Conservation (phyloP, 2,113 vertebrate genomes). For the Gallinago paraguaiae region DNA sequence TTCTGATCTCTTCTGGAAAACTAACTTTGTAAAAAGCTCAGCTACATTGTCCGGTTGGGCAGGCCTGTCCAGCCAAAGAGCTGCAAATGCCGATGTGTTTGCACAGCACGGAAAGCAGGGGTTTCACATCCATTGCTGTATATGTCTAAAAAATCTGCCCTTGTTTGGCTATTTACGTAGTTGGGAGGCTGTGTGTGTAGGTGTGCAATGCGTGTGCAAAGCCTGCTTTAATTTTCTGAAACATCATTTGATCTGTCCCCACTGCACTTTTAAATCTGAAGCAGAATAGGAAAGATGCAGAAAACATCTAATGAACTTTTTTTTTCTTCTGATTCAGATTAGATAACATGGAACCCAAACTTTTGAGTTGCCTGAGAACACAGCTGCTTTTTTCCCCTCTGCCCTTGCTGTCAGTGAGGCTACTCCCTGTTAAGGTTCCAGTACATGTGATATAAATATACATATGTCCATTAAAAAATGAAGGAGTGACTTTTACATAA, state of each 20-base stretch:
- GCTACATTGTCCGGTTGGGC: neutral
- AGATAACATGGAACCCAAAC: neutral
- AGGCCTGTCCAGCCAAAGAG: neutral
- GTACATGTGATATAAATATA: neutral
- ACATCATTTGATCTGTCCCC: neutral
- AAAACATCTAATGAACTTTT: neutral
- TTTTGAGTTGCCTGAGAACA: neutral
- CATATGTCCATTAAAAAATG: neutral
- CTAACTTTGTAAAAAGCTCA: slow-evolving; percentile 17
- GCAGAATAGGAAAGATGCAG: neutral
- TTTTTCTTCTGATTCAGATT: neutral
- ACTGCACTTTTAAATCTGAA: neutral
- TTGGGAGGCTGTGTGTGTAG: neutral
- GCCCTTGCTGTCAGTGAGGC: neutral
- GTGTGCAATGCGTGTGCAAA: neutral
- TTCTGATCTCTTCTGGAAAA: slow-evolving; percentile 53
- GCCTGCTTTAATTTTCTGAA: neutral
- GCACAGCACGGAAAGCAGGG: neutral
- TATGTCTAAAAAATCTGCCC: neutral
- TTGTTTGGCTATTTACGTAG: neutral
- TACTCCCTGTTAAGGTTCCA: neutral
- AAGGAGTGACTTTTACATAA: neutral
- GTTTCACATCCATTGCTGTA: neutral
- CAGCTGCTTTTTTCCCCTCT: neutral
- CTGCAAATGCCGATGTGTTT: neutral